Evolutionary conservation across 2,888 invertebrate genomes (phyloP), one percentile per base, ranked within the genome.

Genomic region (Dinocampus coccinellae): DNA sequence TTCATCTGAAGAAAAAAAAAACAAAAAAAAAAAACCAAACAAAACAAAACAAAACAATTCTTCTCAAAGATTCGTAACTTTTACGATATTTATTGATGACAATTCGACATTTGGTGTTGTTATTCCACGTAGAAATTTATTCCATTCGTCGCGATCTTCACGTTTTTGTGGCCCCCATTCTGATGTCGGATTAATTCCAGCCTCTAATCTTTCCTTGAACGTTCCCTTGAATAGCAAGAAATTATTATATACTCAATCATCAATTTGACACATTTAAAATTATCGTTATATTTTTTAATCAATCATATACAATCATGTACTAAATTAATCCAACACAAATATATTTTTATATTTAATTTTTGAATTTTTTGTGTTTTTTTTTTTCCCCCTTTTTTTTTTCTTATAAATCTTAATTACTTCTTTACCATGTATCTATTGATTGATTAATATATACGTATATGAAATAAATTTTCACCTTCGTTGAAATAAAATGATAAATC

Each of bases 401-500:
- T n/a, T n/a, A n/a, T n/a, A n/a, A n/a, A n/a, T n/a, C n/a, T n/a
- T n/a, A n/a, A n/a, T n/a, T n/a, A n/a, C n/a, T n/a, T n/a, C n/a
- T n/a, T n/a, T n/a, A n/a, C n/a, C n/a, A 42, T 39, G 3, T 29
- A 52, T 33, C 4, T 10, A 26, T 42, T 3, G 55, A 20, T 26
- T 26, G 1, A 39, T 53, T 55, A 11, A 13, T 22, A 1, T 47
- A n/a, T 47, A 10, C 57, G 42, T 47, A 42, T 34, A 16, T 33
- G 53, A 47, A 58, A 29, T 64, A 42, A 65, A 10, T 24, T 24
- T 22, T 71, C 73, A 84, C 83, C 79, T 83, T 82, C 10, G 88
- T 88, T 29, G 79, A 81, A 42, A 83, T 63, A 70, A 89, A 84
- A 76, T 89, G 89, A 81, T 90, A 92, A 1, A 94, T 78, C 73